Percentiles rank a stretch among this genome's conserved stretches.
Evolutionary conservation across 2,888 invertebrate genomes (phyloP).

Genomic region (Cheilosia urbana): DNA sequence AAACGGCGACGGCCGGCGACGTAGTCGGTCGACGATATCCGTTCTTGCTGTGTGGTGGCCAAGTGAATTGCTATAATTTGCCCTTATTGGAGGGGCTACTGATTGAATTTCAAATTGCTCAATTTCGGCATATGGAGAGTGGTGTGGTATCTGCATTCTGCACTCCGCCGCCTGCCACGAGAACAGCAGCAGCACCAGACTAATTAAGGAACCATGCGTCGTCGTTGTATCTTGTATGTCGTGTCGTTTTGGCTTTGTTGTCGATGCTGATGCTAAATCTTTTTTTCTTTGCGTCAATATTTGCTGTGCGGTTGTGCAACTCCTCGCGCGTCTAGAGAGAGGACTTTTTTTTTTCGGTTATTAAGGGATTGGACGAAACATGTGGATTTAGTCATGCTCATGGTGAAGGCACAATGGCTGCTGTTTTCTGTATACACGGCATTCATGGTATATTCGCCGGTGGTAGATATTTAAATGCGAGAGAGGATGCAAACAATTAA

Average conservation of each 20-base stretch:
- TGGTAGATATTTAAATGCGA: constrained; percentile 70
- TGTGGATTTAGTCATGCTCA: constrained; percentile 73
- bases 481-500: constrained; percentile 75
- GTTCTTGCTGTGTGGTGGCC: constrained; percentile 73
- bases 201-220: constrained; percentile 75
- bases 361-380: constrained; percentile 63
- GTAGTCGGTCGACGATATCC: constrained; percentile 51
- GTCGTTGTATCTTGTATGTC: constrained; percentile 38
- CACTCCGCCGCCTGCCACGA: not conserved
- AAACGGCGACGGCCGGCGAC: constrained; percentile 14
- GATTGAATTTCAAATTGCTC: constrained; percentile 84
- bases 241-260: constrained; percentile 67
- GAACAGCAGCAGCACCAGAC: constrained; percentile 68
- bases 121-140: constrained; percentile 79
- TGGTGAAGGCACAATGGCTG: constrained; percentile 53
- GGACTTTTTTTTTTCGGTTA: constrained; percentile 64
- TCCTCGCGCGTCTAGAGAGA: constrained; percentile 51
- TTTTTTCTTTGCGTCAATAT: constrained; percentile 56
- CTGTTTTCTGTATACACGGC: constrained; percentile 6
- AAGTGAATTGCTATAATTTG: constrained; percentile 83
- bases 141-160: constrained; percentile 63
- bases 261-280: constrained; percentile 33
- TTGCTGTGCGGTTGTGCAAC: constrained; percentile 43
- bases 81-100: constrained; percentile 81
- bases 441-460: constrained; percentile 57